Percentiles rank a stretch among this genome's conserved stretches.
Conservation (phyloP, 1,140 invertebrate genomes). For the Sarcophaga bullata region DNA sequence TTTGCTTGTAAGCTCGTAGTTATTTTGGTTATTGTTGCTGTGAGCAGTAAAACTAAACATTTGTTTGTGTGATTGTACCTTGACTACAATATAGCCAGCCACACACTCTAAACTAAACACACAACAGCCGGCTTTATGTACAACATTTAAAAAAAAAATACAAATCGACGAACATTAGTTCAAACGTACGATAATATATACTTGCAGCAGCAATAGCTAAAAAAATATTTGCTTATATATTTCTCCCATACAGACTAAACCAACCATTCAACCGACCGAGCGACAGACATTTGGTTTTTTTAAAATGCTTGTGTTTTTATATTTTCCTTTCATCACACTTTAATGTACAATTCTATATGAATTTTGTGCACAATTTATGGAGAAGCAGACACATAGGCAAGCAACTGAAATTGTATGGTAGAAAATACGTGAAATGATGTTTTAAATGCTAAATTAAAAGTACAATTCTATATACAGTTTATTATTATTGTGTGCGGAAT, state of each 20-base stretch:
- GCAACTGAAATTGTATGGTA: neutral
- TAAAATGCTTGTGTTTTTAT: neutral
- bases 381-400: neutral
- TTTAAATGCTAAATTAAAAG: neutral
- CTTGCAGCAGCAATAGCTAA: slow-evolving; percentile 19
- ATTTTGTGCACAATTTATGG: slow-evolving; percentile 4
- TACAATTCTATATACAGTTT: neutral
- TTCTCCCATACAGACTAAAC: neutral
- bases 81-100: neutral
- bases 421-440: neutral
- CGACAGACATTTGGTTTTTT: neutral
- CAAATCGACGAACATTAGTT: slow-evolving; percentile 10
- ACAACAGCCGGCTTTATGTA: slow-evolving; percentile 27
- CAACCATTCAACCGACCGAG: neutral
- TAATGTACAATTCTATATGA: neutral
- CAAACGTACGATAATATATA: slow-evolving; percentile 6
- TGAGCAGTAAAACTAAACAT: neutral
- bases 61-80: slow-evolving; percentile 17
- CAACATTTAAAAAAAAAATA: slow-evolving; percentile 6
- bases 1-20: slow-evolving; percentile 12
- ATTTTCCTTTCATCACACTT: neutral
- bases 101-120: slow-evolving; percentile 13
- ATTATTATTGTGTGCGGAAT: neutral
- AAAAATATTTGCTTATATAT: slow-evolving; percentile 15
- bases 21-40: neutral